Evolutionary conservation across 2,113 vertebrate genomes (phyloP), one percentile per base, ranked within the genome.

Genomic region (Cynopterus brachyotis): DNA sequence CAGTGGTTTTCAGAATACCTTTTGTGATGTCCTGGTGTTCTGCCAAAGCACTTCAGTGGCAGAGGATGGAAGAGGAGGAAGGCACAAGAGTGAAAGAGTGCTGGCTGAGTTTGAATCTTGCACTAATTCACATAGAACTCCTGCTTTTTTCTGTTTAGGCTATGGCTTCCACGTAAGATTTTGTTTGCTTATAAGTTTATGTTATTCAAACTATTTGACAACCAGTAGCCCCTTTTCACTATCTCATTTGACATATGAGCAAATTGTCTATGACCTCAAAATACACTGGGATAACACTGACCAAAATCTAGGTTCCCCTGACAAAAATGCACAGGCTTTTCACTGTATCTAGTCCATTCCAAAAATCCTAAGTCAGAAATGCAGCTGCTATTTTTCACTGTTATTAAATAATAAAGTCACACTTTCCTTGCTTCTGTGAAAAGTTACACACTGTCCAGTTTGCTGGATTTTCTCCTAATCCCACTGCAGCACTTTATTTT

Each of bases 401-500:
- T 80, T 92, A 97, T 81, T 95, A 98, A 88, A 35, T 47, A 89
- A 66, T 89, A 96, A 97, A 98, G 95, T 95, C 91, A 83, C 59
- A 96, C 93, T 84, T 96, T 96, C 83, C 93, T 92, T 82, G 75
- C 96, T 94, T 88, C 76, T 84, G 50, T 94, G 91, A 97, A 97
- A 97, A 97, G 28, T 3, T 82, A 26, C 35, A 78, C 13, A 35
- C 28, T 82, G 20, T 59, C 78, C 91, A 96, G 12, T 55, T 37
- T 95, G 47, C 24, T 94, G 94, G 89, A 91, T 97, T 97, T 96
- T 93, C 93, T 94, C 94, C 94, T 91, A 91, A 97, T 94, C 37
- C 78, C 79, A 96, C 76, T 93, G 94, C 69, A 80, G 92, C 97
- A 95, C 75, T 97, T 98, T 81, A 86, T 86, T 98, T 98, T 96